These are phyloP conservation scores for Burhinus oedicnemus DNA, from an alignment of 2,113 vertebrate species.

Conservation along the genomic window DNA sequence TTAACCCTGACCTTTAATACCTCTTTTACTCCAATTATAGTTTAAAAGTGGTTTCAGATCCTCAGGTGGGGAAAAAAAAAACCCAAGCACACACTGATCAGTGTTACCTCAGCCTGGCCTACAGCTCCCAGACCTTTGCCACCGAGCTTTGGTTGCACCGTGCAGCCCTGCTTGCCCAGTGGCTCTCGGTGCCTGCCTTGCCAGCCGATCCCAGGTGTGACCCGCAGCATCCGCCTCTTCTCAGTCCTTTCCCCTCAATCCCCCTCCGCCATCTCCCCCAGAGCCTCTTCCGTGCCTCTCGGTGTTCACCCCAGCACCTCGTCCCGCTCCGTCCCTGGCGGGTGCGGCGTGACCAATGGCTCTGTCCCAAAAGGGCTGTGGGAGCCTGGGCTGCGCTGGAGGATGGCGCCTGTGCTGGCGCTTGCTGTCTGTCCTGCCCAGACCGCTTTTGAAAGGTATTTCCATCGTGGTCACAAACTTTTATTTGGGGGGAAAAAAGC, in stretches of 20 bases:
- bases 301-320: neutral
- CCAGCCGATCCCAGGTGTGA: neutral
- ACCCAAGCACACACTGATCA: neutral
- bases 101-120: accelerated
- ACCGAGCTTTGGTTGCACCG: accelerated
- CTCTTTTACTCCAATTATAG: neutral
- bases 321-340: neutral
- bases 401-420: neutral
- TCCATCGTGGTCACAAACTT: neutral
- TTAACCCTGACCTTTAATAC: neutral
- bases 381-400: neutral
- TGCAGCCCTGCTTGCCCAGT: accelerated
- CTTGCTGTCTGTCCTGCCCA: neutral
- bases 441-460: neutral
- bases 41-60: neutral
- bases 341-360: neutral
- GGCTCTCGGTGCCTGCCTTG: neutral
- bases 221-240: neutral
- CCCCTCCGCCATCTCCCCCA: neutral
- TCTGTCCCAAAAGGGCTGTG: neutral
- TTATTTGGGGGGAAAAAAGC: neutral
- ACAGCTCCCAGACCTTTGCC: neutral
- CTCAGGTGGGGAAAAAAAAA: neutral
- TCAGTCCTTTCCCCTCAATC: neutral
- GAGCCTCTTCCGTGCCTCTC: neutral